These are phyloP conservation scores for Eupithecia tripunctaria DNA, from an alignment of 2,888 invertebrate genomes.

Conservation along the genomic window DNA sequence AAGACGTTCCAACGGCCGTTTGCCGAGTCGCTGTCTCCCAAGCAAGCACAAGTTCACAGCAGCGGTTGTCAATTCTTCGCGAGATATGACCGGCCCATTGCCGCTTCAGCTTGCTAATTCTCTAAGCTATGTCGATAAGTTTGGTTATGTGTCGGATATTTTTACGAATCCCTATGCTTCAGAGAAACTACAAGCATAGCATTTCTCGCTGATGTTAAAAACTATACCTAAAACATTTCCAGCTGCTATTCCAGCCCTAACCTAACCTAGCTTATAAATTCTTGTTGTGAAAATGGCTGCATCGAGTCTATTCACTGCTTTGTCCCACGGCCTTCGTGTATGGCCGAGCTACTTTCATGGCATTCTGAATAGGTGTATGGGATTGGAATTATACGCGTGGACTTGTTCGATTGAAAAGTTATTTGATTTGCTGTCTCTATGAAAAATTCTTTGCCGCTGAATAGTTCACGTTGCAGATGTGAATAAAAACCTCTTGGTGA, in stretches of 20 bases:
- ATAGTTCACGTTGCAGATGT: neutral
- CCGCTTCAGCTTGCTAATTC: too few species aligned
- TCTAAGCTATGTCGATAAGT: too few species aligned
- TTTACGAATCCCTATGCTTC: too few species aligned
- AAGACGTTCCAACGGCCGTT: too few species aligned
- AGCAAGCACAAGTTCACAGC: too few species aligned
- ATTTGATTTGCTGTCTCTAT: neutral
- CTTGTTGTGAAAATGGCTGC: conserved; percentile 24
- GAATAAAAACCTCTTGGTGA: too few species aligned
- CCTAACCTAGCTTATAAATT: conserved; percentile 7
- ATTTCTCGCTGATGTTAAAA: neutral
- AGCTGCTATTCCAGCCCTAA: too few species aligned
- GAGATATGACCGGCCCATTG: too few species aligned
- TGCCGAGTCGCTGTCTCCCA: too few species aligned
- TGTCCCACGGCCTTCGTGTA: conserved; percentile 40
- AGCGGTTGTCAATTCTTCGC: too few species aligned
- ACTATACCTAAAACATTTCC: conserved; percentile 2
- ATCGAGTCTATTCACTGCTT: conserved; percentile 25
- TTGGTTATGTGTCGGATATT: too few species aligned
- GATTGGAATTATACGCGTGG: neutral
- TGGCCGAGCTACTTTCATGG: conserved; percentile 36
- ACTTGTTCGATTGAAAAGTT: neutral
- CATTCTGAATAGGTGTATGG: conserved; percentile 27
- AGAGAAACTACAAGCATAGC: too few species aligned
- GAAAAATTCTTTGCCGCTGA: neutral